A percentile compares a stretch with the other conserved stretches of the same genome.
Evolutionary conservation across 2,888 invertebrate species (phyloP).

Genomic region (Alitta virens): DNA sequence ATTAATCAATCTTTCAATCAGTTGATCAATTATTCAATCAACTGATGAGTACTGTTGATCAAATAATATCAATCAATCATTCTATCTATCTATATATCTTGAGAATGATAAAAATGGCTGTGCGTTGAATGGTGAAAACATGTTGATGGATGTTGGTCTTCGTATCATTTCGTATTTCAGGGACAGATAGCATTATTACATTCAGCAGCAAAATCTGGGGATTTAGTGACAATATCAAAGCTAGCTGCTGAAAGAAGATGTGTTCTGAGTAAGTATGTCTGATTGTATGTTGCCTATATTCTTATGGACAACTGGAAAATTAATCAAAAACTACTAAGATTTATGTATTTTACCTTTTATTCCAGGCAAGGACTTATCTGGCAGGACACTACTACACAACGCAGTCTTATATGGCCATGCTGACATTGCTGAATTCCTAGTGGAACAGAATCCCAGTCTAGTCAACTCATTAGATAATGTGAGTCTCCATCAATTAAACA

Average conservation of each 20-base stretch:
- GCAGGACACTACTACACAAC: constrained; percentile 47
- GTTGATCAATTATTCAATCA: too few species aligned
- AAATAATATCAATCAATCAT: too few species aligned
- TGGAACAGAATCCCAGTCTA: constrained; percentile 39
- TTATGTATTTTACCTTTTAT: neutral
- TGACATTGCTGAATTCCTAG: constrained; percentile 38
- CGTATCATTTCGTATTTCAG: constrained; percentile 35
- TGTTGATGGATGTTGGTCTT: too few species aligned
- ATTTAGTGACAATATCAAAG: constrained; percentile 36
- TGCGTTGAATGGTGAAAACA: too few species aligned
- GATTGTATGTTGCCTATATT: neutral
- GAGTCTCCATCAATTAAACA: constrained; percentile 28
- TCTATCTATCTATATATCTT: too few species aligned
- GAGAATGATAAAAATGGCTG: too few species aligned
- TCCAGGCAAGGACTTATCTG: constrained; percentile 43
- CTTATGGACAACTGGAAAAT: too few species aligned
- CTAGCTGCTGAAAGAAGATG: constrained; percentile 40
- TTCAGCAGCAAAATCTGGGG: constrained; percentile 37
- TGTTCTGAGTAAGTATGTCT: constrained; percentile 24
- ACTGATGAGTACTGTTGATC: too few species aligned
- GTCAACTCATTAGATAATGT: constrained; percentile 47
- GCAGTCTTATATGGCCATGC: constrained; percentile 43
- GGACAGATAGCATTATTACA: constrained; percentile 38
- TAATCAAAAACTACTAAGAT: too few species aligned
- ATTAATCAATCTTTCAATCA: too few species aligned